Evolutionary conservation across 2,797 vertebrate species (phyloP).

Genomic region (Xerus rutilus): DNA sequence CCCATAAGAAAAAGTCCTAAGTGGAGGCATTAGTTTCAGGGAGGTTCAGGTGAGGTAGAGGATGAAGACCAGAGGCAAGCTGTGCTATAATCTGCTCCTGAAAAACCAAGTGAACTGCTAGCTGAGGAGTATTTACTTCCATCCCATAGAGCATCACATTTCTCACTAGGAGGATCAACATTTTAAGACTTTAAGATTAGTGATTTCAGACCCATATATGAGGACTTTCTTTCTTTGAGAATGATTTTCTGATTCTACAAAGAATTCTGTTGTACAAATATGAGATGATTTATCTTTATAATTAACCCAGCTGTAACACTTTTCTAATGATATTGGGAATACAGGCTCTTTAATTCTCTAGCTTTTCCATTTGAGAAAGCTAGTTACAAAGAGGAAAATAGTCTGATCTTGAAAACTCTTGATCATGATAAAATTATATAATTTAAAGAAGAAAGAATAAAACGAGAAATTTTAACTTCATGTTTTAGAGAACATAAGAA

Average conservation of each 20-base stretch:
- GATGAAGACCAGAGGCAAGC: neutral
- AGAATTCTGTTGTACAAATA: slow-evolving; percentile 22
- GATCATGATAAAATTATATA: slow-evolving; percentile 67
- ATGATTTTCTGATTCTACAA: slow-evolving; percentile 40
- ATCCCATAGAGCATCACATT: neutral
- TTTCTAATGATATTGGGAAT: slow-evolving; percentile 38
- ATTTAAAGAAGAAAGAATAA: slow-evolving; percentile 67
- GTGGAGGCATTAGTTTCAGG: neutral
- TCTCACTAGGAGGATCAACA: neutral
- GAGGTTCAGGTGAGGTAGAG: neutral
- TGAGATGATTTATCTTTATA: slow-evolving; percentile 46
- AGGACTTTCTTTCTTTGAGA: neutral
- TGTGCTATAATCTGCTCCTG: no score
- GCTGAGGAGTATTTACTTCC: neutral
- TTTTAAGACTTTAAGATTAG: slow-evolving; percentile 12
- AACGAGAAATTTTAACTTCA: slow-evolving; percentile 71
- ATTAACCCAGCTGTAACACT: neutral
- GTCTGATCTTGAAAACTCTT: slow-evolving; percentile 64
- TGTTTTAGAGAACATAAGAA: slow-evolving; percentile 70
- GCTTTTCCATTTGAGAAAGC: slow-evolving; percentile 52
- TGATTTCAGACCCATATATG: neutral
- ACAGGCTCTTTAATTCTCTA: slow-evolving; percentile 34
- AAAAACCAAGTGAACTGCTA: neutral
- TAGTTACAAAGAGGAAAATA: slow-evolving; percentile 59
- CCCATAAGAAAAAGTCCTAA: neutral